Evolutionary conservation across 2,113 vertebrate genomes (phyloP).

Genomic region (Etheostoma cragini): DNA sequence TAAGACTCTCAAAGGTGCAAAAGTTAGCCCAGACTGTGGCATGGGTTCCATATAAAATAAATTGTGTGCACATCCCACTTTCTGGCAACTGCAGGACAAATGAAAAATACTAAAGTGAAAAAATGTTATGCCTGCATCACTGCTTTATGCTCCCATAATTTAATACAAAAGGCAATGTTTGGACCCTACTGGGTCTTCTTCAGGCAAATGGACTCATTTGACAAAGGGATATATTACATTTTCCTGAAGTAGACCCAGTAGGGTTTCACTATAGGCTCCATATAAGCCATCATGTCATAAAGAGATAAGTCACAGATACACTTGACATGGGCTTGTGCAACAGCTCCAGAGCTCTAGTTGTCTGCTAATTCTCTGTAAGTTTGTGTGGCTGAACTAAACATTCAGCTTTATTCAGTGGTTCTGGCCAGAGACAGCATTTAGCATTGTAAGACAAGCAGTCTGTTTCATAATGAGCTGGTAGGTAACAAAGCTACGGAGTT

Average conservation of each 20-base stretch:
- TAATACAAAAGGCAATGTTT: too few species aligned
- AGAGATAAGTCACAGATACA: background rate
- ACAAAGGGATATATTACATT: too few species aligned
- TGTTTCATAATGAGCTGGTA: background rate
- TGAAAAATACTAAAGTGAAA: too few species aligned
- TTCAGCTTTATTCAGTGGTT: constrained; percentile 31
- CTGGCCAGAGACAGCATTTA: constrained; percentile 30
- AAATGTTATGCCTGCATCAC: too few species aligned
- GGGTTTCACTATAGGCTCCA: too few species aligned
- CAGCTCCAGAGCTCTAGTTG: constrained; percentile 41
- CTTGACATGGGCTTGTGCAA: background rate
- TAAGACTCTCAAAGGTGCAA: background rate
- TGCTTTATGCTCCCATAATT: too few species aligned
- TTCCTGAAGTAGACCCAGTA: too few species aligned
- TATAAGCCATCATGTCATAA: background rate
- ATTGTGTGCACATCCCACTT: too few species aligned
- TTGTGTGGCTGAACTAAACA: constrained; percentile 14
- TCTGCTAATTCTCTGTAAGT: constrained; percentile 26
- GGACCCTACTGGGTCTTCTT: too few species aligned
- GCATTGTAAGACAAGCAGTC: constrained; percentile 17
- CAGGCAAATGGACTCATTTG: too few species aligned
- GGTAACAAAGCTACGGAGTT: background rate
- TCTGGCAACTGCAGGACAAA: too few species aligned
- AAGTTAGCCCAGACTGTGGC: background rate
- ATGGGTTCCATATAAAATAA: background rate